These are phyloP conservation scores for Achlya flavicornis DNA, from an alignment of 2,888 invertebrate genomes.

Conservation along the genomic window DNA sequence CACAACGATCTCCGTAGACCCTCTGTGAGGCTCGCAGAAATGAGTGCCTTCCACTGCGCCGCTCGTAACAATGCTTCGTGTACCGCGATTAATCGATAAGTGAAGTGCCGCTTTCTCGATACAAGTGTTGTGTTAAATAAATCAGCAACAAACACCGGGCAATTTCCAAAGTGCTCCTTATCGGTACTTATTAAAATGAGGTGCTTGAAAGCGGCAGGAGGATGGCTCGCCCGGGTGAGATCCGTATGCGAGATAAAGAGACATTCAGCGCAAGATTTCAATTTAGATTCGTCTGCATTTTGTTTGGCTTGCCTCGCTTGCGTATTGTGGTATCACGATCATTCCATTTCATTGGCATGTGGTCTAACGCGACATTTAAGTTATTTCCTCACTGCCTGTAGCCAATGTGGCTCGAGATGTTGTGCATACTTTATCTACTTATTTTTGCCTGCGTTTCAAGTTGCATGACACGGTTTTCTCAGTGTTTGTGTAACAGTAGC, in stretches of 20 bases:
- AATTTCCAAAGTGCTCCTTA: constrained; percentile 57
- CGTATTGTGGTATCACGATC: constrained; percentile 61
- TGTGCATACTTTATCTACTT: constrained; percentile 37
- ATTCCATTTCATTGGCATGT: constrained; percentile 56
- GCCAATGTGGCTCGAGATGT: constrained; percentile 43
- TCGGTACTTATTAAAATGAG: constrained; percentile 74
- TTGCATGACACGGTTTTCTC: constrained; percentile 37
- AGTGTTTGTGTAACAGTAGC: constrained; percentile 15
- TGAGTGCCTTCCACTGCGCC: constrained; percentile 65
- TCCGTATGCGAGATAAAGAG: constrained; percentile 65
- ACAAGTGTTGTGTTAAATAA: constrained; percentile 68
- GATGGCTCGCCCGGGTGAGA: constrained; percentile 82
- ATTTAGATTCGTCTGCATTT: constrained; percentile 73
- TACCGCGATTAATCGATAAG: constrained; percentile 75
- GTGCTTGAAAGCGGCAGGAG: constrained; percentile 80
- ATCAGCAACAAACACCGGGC: constrained; percentile 57
- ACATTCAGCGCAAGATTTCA: constrained; percentile 74
- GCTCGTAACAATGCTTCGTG: constrained; percentile 69
- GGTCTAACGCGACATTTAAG: constrained; percentile 46
- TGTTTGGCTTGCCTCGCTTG: constrained; percentile 69
- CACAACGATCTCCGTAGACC: constrained; percentile 70
- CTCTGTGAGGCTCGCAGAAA: constrained; percentile 74
- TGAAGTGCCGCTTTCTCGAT: constrained; percentile 71
- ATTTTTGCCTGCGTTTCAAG: constrained; percentile 40
- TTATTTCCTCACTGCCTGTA: constrained; percentile 46